phyloP scores from a whole-genome alignment of 2,888 invertebrate genomes.

The Pammene fasciana region DNA sequence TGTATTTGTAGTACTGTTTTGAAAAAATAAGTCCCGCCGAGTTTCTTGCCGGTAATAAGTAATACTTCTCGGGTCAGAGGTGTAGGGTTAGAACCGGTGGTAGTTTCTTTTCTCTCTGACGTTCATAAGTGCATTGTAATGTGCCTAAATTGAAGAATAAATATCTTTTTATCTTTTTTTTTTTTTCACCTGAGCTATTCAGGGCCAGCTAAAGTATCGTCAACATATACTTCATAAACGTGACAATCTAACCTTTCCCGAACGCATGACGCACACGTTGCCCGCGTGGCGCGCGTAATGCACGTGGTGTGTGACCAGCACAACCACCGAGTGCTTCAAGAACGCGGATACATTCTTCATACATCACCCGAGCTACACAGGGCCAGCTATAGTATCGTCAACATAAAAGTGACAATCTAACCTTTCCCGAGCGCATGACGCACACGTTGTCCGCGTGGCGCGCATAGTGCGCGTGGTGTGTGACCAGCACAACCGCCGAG shows the following conservation, averaged over 20 bases:
- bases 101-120: no score
- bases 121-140: no score
- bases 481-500: slow-evolving; percentile 84
- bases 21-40: no score
- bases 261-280: slow-evolving; percentile 72
- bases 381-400: no score
- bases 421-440: slow-evolving; percentile 70
- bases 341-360: slow-evolving; percentile 84
- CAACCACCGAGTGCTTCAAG: slow-evolving; percentile 79
- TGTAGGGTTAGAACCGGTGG: no score
- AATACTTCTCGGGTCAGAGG: no score
- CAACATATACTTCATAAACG: not conserved
- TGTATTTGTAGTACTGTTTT: no score
- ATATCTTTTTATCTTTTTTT: no score
- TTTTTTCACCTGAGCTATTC: no score
- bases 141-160: no score
- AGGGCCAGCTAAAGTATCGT: slow-evolving; percentile 15
- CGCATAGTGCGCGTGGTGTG: slow-evolving; percentile 86
- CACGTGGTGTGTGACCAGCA: slow-evolving; percentile 87
- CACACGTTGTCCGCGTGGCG: slow-evolving; percentile 71
- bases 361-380: no score
- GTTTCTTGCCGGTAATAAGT: no score
- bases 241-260: slow-evolving; percentile 60
- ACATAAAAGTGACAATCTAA: slow-evolving; percentile 42
- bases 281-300: slow-evolving; percentile 82